Percentiles rank a stretch among this genome's conserved stretches.
phyloP scores from a whole-genome alignment of 2,113 vertebrate genomes.

The Dendrocopos noguchii region DNA sequence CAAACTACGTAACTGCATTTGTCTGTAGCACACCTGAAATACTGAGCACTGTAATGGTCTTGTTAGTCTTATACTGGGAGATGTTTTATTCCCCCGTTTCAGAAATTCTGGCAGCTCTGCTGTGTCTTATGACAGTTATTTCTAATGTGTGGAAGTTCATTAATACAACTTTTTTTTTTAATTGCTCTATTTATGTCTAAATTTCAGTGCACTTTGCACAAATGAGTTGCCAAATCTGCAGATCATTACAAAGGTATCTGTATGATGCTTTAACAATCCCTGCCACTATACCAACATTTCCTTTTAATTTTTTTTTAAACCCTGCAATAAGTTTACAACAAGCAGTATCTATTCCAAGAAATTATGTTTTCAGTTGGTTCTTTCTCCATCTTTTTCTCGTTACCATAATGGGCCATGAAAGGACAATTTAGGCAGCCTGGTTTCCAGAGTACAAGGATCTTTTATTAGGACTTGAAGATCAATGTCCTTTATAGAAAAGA shows the following conservation, averaged over 20 bases:
- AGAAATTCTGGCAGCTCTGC: neutral
- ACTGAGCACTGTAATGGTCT: fast-evolving
- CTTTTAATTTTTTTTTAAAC: neutral
- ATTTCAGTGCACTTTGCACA: neutral
- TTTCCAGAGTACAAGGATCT: neutral
- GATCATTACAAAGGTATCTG: neutral
- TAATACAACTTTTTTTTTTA: neutral
- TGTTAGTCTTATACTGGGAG: neutral
- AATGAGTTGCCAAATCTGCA: slow-evolving; percentile 7
- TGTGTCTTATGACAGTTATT: neutral
- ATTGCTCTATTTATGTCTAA: neutral
- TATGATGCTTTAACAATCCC: neutral
- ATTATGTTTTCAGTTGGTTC: slow-evolving; percentile 11
- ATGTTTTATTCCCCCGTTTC: neutral
- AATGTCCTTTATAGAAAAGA: neutral
- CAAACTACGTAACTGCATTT: neutral
- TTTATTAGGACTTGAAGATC: neutral
- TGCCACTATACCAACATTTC: neutral
- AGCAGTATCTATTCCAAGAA: slow-evolving; percentile 12
- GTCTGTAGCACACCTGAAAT: neutral
- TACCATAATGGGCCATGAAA: neutral
- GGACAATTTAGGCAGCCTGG: neutral
- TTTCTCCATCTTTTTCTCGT: neutral
- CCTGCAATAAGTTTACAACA: neutral
- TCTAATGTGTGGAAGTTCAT: neutral